A percentile compares a stretch with the other conserved stretches of the same genome.
Conservation (phyloP, 2,113 vertebrate genomes). For the Diglossa brunneiventris region DNA sequence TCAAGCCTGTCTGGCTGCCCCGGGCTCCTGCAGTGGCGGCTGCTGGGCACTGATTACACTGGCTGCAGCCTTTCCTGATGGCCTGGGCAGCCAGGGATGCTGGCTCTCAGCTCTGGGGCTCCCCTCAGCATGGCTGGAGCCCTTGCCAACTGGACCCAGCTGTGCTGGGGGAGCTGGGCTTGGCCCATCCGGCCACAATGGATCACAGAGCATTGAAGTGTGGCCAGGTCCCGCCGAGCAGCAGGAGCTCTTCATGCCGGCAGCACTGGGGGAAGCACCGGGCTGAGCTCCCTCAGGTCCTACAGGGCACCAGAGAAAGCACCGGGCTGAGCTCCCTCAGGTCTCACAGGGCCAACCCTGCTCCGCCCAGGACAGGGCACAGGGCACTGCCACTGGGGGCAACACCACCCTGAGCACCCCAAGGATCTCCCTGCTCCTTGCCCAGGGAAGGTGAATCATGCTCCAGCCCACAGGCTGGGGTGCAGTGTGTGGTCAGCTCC, state of each 20-base stretch:
- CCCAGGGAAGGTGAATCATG: background rate
- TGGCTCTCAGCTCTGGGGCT: rapidly evolving
- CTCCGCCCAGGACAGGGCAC: background rate
- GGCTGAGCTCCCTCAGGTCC: background rate
- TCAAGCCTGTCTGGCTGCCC: background rate
- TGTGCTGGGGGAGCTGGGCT: background rate
- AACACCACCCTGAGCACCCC: background rate
- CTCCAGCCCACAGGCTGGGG: background rate
- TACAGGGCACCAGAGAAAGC: background rate
- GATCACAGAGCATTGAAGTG: background rate
- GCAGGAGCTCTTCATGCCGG: background rate
- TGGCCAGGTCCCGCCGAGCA: rapidly evolving
- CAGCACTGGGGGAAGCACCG: rapidly evolving
- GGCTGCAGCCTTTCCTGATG: background rate
- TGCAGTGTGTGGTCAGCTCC: rapidly evolving
- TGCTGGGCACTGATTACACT: background rate
- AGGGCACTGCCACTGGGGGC: rapidly evolving
- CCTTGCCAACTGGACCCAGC: background rate
- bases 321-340: too few species aligned
- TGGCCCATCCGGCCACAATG: background rate
- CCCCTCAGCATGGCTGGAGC: rapidly evolving
- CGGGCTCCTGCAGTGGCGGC: rapidly evolving
- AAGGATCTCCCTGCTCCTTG: background rate
- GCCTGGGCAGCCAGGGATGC: rapidly evolving
- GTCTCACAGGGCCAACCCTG: background rate